These are phyloP conservation scores for Pristionchus pacificus DNA, from an alignment of 1,140 invertebrate species.

Conservation along the genomic window DNA sequence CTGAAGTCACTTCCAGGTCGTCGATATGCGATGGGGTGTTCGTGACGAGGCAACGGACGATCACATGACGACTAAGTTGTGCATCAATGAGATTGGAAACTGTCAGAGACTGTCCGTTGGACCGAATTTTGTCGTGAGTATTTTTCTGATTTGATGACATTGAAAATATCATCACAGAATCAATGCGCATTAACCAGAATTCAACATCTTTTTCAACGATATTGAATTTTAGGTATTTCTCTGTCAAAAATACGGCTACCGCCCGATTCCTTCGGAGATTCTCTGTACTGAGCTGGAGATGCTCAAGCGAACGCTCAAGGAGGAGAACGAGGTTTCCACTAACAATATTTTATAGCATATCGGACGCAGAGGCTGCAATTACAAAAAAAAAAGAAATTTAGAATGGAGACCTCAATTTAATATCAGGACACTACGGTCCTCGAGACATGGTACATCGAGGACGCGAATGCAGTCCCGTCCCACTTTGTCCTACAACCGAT, in stretches of 20 bases:
- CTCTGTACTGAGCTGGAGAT: constrained; percentile 82
- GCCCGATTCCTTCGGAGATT: constrained; percentile 91
- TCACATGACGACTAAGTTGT: constrained; percentile 96
- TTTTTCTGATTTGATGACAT: constrained; percentile 5
- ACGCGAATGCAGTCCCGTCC: constrained; percentile 83
- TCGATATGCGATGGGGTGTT: constrained; percentile 94
- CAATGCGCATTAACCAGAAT: neutral
- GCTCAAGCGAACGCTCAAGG: constrained; percentile 75
- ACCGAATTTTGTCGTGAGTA: constrained; percentile 84
- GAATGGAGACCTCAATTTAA: neutral
- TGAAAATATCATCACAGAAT: neutral
- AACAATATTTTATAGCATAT: neutral
- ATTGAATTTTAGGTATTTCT: constrained; percentile 72
- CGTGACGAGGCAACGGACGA: constrained; percentile 91
- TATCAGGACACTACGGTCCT: constrained; percentile 71
- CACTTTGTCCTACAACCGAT: constrained; percentile 91
- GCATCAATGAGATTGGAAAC: constrained; percentile 95
- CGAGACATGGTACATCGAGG: constrained; percentile 92
- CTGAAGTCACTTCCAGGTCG: constrained; percentile 68
- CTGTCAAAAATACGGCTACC: constrained; percentile 95
- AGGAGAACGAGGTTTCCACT: constrained; percentile 70
- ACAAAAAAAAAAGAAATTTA: neutral
- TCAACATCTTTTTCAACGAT: neutral
- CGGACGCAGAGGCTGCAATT: neutral
- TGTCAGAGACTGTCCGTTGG: constrained; percentile 94